These are phyloP conservation scores for Saturnia pavonia DNA, from an alignment of 2,888 invertebrate genomes.

Conservation along the genomic window DNA sequence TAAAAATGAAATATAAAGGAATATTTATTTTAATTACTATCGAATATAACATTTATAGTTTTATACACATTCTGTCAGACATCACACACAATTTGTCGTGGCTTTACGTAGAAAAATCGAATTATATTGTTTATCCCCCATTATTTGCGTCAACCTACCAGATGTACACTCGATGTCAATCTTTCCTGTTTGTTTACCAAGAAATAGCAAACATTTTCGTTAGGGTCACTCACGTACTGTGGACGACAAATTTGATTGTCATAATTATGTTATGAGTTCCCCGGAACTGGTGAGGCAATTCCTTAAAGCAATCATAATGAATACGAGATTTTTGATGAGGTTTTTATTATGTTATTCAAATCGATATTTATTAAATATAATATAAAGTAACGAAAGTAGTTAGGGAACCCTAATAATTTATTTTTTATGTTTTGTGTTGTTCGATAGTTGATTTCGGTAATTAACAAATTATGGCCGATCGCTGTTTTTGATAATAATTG, in stretches of 20 bases:
- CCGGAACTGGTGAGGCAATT: conserved; percentile 48
- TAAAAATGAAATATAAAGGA: neutral
- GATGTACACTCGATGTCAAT: conserved; percentile 80
- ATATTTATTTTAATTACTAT: neutral
- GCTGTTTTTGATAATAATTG: no score
- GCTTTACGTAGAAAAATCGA: conserved; percentile 66
- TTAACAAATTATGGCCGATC: neutral
- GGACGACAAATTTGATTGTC: conserved; percentile 70
- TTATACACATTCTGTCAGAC: conserved; percentile 15
- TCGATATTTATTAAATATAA: neutral
- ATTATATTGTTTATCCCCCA: conserved; percentile 78
- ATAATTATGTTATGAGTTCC: conserved; percentile 63
- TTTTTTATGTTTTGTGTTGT: neutral
- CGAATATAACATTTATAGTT: neutral
- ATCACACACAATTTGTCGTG: conserved; percentile 69
- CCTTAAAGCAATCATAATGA: conserved; percentile 40
- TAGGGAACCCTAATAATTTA: neutral
- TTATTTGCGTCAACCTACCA: conserved; percentile 78
- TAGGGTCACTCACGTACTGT: conserved; percentile 70
- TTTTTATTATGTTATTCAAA: conserved; percentile 12
- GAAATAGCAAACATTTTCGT: conserved; percentile 73
- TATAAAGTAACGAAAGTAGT: neutral
- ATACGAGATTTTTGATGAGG: conserved; percentile 29
- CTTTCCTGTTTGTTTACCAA: conserved; percentile 77
- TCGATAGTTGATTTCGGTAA: neutral